Base-by-base conservation (phyloP, 2,888 invertebrate genomes). In the Hedychridium roseum region DNA sequence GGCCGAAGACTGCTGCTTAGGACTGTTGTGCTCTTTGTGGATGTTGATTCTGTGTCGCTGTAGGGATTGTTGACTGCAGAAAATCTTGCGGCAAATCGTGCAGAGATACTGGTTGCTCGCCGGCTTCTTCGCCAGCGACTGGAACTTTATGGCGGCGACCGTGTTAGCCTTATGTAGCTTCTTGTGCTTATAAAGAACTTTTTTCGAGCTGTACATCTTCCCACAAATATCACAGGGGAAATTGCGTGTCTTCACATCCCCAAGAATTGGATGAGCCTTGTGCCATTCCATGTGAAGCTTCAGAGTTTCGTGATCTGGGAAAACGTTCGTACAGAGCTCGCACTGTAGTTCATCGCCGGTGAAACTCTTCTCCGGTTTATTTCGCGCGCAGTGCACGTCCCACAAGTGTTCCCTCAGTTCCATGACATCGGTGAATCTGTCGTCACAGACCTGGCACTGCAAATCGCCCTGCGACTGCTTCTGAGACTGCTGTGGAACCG, bases 141-240 rank as follows among this genome's bases (percentile, higher is more conserved):
- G 71, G 5, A 68, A 45, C 18, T 71, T 71, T 2, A 45, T 3
- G 0, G 47, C 27, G 1, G 60, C 51, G 1, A 50, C 35, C 2
- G 45, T 47, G 0, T 53, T 61, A 2, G 53, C 51, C 30, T 73
- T 76, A 42, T 79, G 78, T 0, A 85, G 81, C 58, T 84, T 84
- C 48, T 85, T 84, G 71, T 86, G 85, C 45, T 84, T 81, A 57
- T 82, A 81, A 42, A 85, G 78, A 55, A 83, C 82, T 66, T 84
- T 85, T 60, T 82, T 82, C 54, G 83, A 84, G 76, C 83, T 83
- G 62, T 84, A 86, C 59, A 81, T 82, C 68, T 86, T 85, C n/a
- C 87, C 86, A 57, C 88, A 88, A 34, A 84, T 80, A 50, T 87
- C 85, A 68, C 88, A 88, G 28, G 82, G 82, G 58, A 84, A 85